phyloP scores from a whole-genome alignment of 2,113 vertebrate species.

The Polypterus bichir region DNA sequence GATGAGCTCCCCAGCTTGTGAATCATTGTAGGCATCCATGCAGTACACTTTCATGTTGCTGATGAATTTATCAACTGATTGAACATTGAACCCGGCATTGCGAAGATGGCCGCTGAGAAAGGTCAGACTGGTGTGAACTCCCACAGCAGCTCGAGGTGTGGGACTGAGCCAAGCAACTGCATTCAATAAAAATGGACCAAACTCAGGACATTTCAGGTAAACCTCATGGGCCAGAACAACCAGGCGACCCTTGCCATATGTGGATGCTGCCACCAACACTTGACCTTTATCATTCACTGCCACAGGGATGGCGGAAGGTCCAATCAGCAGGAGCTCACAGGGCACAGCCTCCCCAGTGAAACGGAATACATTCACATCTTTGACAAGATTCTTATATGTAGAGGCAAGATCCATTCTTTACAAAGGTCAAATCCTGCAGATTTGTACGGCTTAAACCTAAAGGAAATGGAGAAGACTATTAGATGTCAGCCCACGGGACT shows the following conservation, averaged over 20 bases:
- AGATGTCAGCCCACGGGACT: no score
- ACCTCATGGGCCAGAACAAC: constrained; percentile 44
- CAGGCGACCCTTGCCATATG: constrained; percentile 44
- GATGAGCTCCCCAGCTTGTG: constrained; percentile 17
- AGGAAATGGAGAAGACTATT: no score
- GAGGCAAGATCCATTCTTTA: constrained; percentile 32
- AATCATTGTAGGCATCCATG: constrained; percentile 20
- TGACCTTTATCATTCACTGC: constrained; percentile 43
- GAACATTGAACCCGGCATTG: constrained; percentile 5
- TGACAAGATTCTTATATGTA: constrained; percentile 39
- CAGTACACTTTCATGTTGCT: constrained; percentile 22
- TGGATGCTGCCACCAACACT: constrained; percentile 42
- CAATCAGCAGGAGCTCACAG: constrained; percentile 45
- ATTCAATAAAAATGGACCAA: constrained; percentile 43
- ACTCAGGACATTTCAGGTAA: constrained; percentile 36
- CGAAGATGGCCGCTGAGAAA: constrained; percentile 36
- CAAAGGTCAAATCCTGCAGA: no score
- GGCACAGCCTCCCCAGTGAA: constrained; percentile 39
- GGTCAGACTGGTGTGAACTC: constrained; percentile 28
- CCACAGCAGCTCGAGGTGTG: constrained; percentile 25
- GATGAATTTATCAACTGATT: constrained; percentile 1
- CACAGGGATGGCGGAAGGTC: constrained; percentile 41
- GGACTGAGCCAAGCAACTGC: constrained; percentile 46
- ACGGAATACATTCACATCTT: constrained; percentile 35
- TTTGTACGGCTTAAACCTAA: no score